These are phyloP conservation scores for Labia minor DNA, from an alignment of 2,888 invertebrate species.

Conservation along the genomic window DNA sequence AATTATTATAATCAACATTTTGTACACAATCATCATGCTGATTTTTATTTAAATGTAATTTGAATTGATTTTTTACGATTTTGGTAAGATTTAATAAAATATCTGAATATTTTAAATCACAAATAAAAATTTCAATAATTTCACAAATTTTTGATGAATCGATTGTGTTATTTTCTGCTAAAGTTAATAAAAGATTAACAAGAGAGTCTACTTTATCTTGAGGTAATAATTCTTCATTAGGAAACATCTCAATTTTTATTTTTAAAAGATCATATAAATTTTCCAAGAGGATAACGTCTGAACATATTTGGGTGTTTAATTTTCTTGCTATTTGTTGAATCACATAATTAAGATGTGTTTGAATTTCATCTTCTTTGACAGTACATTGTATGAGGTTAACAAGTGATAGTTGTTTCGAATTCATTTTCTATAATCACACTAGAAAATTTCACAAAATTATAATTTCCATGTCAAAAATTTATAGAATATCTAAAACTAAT, in stretches of 20 bases:
- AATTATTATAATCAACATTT: constrained; percentile 77
- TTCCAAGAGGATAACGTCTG: not conserved
- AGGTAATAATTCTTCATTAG: not conserved
- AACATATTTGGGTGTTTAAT: not conserved
- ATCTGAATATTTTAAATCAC: not conserved
- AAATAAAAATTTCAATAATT: not conserved
- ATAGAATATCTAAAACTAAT: too few species aligned
- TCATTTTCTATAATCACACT: not conserved
- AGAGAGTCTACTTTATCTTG: not conserved
- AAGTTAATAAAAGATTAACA: not conserved
- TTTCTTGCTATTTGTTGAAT: not conserved
- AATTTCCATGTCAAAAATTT: too few species aligned
- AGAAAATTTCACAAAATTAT: too few species aligned
- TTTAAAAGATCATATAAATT: not conserved
- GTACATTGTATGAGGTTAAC: not conserved
- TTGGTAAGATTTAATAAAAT: too few species aligned
- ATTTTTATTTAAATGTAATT: constrained; percentile 45
- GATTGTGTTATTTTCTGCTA: too few species aligned
- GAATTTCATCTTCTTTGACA: not conserved
- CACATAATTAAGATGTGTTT: not conserved
- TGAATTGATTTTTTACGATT: too few species aligned
- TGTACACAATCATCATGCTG: constrained; percentile 74
- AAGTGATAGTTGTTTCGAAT: not conserved
- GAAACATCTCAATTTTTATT: not conserved
- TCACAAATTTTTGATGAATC: not conserved